Conservation (phyloP, 30 jellyfish, hydroid and myxozoan genomes). For the Pelagia noctiluca region DNA sequence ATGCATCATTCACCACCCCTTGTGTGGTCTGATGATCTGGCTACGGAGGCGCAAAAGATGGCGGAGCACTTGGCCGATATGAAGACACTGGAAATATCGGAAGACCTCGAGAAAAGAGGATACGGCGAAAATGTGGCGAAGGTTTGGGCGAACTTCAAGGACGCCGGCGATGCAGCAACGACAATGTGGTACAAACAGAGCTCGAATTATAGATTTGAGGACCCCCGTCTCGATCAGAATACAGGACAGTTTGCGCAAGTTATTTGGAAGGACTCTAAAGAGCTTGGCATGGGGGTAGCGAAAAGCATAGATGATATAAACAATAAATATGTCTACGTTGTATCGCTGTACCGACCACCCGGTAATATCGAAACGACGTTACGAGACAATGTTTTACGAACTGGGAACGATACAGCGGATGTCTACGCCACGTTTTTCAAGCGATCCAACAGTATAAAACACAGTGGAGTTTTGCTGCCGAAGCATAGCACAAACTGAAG, state of each 20-base stretch:
- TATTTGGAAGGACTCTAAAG: conserved; percentile 95
- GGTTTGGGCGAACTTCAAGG: conserved; percentile 98
- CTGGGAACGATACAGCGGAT: conserved; percentile 93
- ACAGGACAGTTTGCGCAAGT: conserved; percentile 99
- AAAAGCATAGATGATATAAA: conserved; percentile 98
- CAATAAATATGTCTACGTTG: conserved; percentile 92
- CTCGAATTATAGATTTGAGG: conserved; percentile 84
- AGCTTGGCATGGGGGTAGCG: conserved; percentile 99
- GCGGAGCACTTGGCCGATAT: conserved; percentile 97
- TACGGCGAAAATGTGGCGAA: conserved; percentile 98
- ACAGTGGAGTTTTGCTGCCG: conserved; percentile 43
- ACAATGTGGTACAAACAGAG: conserved; percentile 97
- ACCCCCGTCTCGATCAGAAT: conserved; percentile 96
- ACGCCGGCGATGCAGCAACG: conserved; percentile 97
- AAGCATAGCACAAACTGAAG: conserved; percentile 8
- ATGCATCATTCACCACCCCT: conserved; percentile 88
- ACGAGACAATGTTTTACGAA: conserved; percentile 86
- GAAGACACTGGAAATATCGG: conserved; percentile 86
- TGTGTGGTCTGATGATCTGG: conserved; percentile 96
- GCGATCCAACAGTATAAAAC: conserved; percentile 58
- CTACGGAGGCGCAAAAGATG: conserved; percentile 95
- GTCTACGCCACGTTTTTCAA: conserved; percentile 95
- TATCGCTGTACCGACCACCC: conserved; percentile 96
- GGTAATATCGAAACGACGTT: conserved; percentile 95
- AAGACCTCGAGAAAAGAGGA: conserved; percentile 93